Conservation (phyloP, 35 echinoderm and acorn worm species). For the Acanthaster planci region DNA sequence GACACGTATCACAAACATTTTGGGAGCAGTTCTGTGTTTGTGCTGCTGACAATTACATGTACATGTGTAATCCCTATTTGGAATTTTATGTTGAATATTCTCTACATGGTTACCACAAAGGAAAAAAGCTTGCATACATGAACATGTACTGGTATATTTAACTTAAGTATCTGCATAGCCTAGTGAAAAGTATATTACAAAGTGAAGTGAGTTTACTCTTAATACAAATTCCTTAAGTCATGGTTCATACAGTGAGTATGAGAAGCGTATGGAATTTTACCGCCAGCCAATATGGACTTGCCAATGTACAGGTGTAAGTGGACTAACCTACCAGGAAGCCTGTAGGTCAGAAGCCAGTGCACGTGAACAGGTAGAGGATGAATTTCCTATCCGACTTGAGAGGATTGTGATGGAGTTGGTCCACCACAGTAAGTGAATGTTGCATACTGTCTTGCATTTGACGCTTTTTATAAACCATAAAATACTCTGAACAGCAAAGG, state of each 20-base stretch:
- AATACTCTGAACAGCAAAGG: not conserved
- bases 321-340: slow-evolving; percentile 81
- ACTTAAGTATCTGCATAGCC: too few species aligned
- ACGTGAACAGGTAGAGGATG: slow-evolving; percentile 44
- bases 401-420: slow-evolving; percentile 72
- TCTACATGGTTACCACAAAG: too few species aligned
- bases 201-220: too few species aligned
- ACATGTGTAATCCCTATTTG: too few species aligned
- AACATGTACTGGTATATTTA: too few species aligned
- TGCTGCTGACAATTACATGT: too few species aligned
- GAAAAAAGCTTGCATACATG: too few species aligned
- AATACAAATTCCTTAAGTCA: slow-evolving; percentile 21
- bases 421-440: slow-evolving; percentile 85
- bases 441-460: slow-evolving; percentile 1
- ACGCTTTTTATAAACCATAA: too few species aligned
- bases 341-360: slow-evolving; percentile 62
- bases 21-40: too few species aligned
- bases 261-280: slow-evolving; percentile 70
- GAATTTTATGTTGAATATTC: too few species aligned
- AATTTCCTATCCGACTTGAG: slow-evolving; percentile 71
- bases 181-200: too few species aligned
- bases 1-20: too few species aligned
- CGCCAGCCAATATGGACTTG: slow-evolving; percentile 86
- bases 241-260: slow-evolving; percentile 68
- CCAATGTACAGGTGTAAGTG: slow-evolving; percentile 77